These are phyloP conservation scores for Sisyra terminalis DNA, from an alignment of 2,888 invertebrate species.

Conservation along the genomic window DNA sequence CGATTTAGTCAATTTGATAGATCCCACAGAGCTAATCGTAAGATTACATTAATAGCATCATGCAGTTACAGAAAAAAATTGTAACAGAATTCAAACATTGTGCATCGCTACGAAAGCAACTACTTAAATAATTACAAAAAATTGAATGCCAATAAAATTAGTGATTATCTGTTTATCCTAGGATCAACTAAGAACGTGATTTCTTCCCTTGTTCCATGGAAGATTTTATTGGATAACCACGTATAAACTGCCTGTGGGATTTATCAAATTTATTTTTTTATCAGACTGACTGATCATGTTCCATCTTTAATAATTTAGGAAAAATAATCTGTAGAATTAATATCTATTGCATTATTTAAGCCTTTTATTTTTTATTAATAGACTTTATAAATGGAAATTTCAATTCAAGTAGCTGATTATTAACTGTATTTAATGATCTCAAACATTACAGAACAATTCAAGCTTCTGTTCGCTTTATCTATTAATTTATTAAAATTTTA, in stretches of 20 bases:
- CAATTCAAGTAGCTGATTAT: too few species aligned
- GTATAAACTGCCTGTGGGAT: slow-evolving; percentile 6
- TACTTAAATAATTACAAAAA: background rate
- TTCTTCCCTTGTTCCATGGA: slow-evolving; percentile 1
- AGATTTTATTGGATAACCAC: slow-evolving; percentile 2
- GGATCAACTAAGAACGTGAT: slow-evolving; percentile 7
- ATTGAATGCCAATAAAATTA: background rate
- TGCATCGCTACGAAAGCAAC: slow-evolving; percentile 5
- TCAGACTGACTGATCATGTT: too few species aligned
- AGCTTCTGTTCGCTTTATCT: too few species aligned
- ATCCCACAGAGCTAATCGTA: slow-evolving; percentile 5
- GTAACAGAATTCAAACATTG: background rate
- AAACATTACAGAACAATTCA: too few species aligned
- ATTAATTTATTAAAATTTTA: too few species aligned
- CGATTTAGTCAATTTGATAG: slow-evolving; percentile 2
- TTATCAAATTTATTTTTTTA: slow-evolving; percentile 3
- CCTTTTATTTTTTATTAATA: too few species aligned
- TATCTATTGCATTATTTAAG: too few species aligned
- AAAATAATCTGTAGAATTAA: background rate
- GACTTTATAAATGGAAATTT: too few species aligned
- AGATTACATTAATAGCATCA: background rate
- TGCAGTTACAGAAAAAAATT: background rate
- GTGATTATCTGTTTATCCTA: slow-evolving; percentile 7
- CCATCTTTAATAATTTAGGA: background rate
- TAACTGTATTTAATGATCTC: too few species aligned